Evolutionary conservation across 2,113 vertebrate species (phyloP).

Genomic region (Alethe diademata): DNA sequence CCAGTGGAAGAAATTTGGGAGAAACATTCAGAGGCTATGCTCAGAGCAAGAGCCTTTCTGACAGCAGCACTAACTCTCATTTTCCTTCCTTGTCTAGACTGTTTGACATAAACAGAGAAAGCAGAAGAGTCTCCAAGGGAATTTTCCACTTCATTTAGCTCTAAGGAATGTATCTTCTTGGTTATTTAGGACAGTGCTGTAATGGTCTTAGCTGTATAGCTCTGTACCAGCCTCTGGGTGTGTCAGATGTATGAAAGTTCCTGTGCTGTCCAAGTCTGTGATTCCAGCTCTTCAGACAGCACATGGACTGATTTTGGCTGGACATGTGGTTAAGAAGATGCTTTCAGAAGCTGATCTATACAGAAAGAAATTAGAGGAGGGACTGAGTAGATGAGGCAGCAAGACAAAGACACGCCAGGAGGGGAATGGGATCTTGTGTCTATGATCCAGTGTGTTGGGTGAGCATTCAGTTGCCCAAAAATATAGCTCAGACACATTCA

Average conservation of each 20-base stretch:
- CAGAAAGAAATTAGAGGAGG: not conserved
- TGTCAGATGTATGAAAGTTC: constrained; percentile 1
- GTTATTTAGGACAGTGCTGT: constrained; percentile 13
- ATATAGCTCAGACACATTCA: not conserved
- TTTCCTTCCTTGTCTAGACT: constrained; percentile 17
- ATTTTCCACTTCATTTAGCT: constrained; percentile 37
- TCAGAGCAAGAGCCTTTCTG: not conserved
- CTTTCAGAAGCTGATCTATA: not conserved
- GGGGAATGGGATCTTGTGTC: not conserved
- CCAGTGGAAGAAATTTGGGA: not conserved
- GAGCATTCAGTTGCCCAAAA: not conserved
- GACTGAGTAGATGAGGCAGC: not conserved
- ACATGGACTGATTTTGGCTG: not conserved
- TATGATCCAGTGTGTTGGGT: not conserved
- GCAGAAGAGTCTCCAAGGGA: constrained; percentile 22
- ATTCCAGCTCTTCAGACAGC: not conserved
- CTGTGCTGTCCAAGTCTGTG: not conserved
- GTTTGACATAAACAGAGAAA: constrained; percentile 16
- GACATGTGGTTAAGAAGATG: not conserved
- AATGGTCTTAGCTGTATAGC: constrained; percentile 16
- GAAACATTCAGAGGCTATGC: not conserved
- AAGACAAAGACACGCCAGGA: not conserved
- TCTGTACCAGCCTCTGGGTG: constrained; percentile 1
- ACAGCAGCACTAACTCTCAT: not conserved
- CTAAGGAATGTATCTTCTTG: constrained; percentile 17